Base-by-base conservation (phyloP, 2,113 vertebrate genomes). In the Aleadryas rufinucha region DNA sequence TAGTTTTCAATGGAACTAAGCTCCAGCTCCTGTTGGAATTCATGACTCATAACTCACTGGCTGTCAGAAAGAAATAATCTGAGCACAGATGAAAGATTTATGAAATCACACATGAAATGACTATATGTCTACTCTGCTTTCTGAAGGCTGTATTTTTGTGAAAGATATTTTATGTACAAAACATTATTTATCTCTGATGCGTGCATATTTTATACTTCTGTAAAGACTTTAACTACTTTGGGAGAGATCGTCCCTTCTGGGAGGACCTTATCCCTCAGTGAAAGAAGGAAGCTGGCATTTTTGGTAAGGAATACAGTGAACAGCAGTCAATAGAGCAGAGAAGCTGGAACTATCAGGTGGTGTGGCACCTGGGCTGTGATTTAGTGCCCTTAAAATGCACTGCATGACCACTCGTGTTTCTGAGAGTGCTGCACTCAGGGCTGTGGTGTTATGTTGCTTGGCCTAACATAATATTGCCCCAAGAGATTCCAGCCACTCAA, bases 401-500 rank as follows among this genome's bases (percentile, higher is more conserved):
- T 57, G 50, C 10, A 15, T 24, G 33, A 59, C 60, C 6, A 5
- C 1, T 2, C 28, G 28, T 72, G 42, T 71, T 80, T 87, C 26
- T 63, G 66, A 49, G 24, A 19, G 16, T n/a, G 10, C 39, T 76
- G 92, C 15, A 7, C 53, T 44, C 52, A 42, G 84, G 72, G 30
- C 31, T 71, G 18, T 26, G 42, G 50, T 28, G 5, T 54, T 79
- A n/a, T 4, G 49, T 85, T 56, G 37, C 33, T 35, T 53, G 63
- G 44, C 13, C 33, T 39, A 53, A 53, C 41, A 39, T 16, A 41
- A 61, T 19, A 35, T n/a, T 52, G n/a, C 84, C 84, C 90, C 12
- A n/a, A 87, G 92, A 95, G 79, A 90, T 94, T 69, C 84, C 69
- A 91, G 80, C 35, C 53, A 47, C 56, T 53, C 57, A 94, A 31